Conservation (phyloP, 2,113 vertebrate species). For the Odocoileus virginianus region DNA sequence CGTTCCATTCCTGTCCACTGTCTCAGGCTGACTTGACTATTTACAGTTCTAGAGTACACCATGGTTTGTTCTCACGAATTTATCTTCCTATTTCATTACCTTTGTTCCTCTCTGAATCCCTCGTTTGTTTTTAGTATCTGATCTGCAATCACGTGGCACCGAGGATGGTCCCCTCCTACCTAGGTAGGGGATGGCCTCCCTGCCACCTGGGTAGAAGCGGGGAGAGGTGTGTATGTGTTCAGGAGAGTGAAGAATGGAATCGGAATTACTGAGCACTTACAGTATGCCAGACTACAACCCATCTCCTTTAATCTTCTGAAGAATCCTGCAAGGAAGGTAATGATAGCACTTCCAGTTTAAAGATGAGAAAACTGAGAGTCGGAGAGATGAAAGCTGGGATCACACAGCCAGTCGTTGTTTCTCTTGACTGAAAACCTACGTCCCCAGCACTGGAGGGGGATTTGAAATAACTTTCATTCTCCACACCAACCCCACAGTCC, state of each 20-base stretch:
- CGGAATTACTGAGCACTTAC: not conserved
- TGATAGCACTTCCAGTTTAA: not conserved
- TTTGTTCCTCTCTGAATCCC: not conserved
- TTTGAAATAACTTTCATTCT: not conserved
- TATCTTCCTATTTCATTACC: not conserved
- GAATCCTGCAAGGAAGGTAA: not conserved
- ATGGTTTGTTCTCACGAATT: not conserved
- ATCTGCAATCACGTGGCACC: not conserved
- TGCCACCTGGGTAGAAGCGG: not conserved
- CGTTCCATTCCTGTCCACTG: not conserved
- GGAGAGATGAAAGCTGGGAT: not conserved
- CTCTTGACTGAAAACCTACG: not conserved
- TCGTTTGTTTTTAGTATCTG: not conserved
- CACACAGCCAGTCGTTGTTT: not conserved
- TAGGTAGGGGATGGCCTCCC: not conserved
- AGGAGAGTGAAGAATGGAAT: not conserved
- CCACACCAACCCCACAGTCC: not conserved
- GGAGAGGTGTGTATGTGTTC: not conserved
- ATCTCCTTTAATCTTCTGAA: not conserved
- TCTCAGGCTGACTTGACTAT: not conserved
- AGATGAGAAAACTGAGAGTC: not conserved
- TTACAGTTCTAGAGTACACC: not conserved
- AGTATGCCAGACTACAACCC: not conserved
- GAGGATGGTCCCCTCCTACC: not conserved
- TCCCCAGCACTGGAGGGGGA: not conserved